Evolutionary conservation across 2,113 vertebrate genomes (phyloP).

Genomic region (Gambusia holbrooki): DNA sequence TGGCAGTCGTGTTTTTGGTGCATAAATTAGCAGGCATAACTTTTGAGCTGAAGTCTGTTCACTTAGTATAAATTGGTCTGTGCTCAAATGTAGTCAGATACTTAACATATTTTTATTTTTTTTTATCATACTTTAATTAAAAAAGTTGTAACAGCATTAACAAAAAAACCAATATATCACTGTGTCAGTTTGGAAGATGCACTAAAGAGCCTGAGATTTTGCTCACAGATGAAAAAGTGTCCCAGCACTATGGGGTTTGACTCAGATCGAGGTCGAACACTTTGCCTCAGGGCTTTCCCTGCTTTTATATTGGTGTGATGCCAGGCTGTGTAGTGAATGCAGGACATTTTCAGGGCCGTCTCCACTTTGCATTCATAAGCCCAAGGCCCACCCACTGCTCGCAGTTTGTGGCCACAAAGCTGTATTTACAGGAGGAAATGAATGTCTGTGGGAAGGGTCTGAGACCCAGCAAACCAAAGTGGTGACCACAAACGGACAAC

Average conservation of each 20-base stretch:
- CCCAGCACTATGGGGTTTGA: neutral
- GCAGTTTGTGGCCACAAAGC: slow-evolving; percentile 49
- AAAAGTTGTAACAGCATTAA: neutral
- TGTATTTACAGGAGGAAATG: slow-evolving; percentile 55
- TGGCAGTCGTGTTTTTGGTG: slow-evolving; percentile 34
- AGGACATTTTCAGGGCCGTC: slow-evolving; percentile 47
- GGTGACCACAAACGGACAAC: slow-evolving; percentile 45
- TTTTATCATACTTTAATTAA: slow-evolving; percentile 14
- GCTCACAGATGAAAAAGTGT: slow-evolving; percentile 24
- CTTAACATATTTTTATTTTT: neutral
- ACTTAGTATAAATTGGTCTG: slow-evolving; percentile 12
- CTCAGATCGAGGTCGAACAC: slow-evolving; percentile 29
- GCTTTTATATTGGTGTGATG: slow-evolving; percentile 41
- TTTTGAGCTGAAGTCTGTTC: slow-evolving; percentile 31
- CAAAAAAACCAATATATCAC: neutral
- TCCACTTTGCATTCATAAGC: slow-evolving; percentile 48
- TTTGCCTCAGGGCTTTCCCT: slow-evolving; percentile 30
- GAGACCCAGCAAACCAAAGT: slow-evolving; percentile 43
- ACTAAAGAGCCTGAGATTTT: neutral
- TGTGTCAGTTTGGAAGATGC: neutral
- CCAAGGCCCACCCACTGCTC: slow-evolving; percentile 62
- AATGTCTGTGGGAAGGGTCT: slow-evolving; percentile 46
- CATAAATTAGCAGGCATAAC: slow-evolving; percentile 50
- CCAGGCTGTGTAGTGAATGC: slow-evolving; percentile 39
- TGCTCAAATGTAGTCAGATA: slow-evolving; percentile 5